These are phyloP conservation scores for Mactromeris polynyma DNA, from an alignment of 2,888 invertebrate species.

Conservation along the genomic window DNA sequence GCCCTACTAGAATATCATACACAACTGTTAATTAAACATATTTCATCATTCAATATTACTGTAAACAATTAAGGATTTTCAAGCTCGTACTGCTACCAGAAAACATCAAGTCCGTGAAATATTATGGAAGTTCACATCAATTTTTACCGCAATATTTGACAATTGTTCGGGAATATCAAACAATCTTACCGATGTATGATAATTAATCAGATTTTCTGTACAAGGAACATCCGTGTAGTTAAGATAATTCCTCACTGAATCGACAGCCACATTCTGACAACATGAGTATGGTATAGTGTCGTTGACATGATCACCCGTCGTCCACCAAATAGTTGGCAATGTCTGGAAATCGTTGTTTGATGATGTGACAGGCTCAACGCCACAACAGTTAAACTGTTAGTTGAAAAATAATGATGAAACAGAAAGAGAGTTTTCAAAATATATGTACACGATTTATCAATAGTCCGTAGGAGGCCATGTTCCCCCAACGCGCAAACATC, in stretches of 20 bases:
- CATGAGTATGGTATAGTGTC: constrained; percentile 62
- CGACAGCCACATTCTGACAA: constrained; percentile 42
- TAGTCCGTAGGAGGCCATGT: too few species aligned
- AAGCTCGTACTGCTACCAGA: too few species aligned
- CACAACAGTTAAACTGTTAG: constrained; percentile 60
- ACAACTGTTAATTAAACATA: too few species aligned
- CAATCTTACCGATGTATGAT: constrained; percentile 57
- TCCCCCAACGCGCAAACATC: too few species aligned
- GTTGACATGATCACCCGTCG: constrained; percentile 47
- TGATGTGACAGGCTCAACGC: constrained; percentile 48
- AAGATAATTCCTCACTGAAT: constrained; percentile 33
- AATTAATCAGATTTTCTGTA: constrained; percentile 45
- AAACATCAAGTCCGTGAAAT: too few species aligned
- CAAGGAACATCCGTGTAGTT: constrained; percentile 59
- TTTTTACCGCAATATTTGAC: neutral
- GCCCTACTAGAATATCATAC: too few species aligned
- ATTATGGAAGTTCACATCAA: neutral
- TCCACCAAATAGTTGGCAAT: constrained; percentile 58
- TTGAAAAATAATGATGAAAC: neutral
- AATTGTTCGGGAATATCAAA: neutral
- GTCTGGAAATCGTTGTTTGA: constrained; percentile 53
- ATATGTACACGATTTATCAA: too few species aligned
- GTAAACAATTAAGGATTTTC: too few species aligned
- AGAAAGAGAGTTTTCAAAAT: too few species aligned
- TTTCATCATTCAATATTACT: too few species aligned